Evolutionary conservation across 2,113 vertebrate genomes (phyloP).

Genomic region (Ceyx margarethae): DNA sequence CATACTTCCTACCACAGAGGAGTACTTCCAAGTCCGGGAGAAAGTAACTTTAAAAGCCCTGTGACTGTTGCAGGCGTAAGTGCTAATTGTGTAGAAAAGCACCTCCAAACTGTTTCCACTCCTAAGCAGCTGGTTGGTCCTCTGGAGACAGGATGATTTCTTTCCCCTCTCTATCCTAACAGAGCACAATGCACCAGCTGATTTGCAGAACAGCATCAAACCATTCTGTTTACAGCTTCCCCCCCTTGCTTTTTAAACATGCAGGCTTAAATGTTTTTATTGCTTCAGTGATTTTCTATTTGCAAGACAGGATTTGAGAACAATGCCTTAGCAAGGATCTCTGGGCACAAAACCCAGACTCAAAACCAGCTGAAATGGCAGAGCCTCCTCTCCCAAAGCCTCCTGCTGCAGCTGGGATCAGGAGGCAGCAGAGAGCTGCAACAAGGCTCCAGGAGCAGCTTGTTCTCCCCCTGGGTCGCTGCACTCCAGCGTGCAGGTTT

Average conservation of each 20-base stretch:
- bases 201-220: conserved; percentile 45
- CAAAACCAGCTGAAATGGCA: background rate
- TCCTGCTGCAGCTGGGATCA: background rate
- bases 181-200: conserved; percentile 31
- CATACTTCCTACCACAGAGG: background rate
- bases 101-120: background rate
- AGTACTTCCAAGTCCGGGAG: background rate
- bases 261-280: conserved; percentile 47
- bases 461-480: background rate
- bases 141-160: conserved; percentile 39
- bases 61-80: background rate
- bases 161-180: background rate
- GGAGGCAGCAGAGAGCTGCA: background rate
- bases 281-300: conserved; percentile 58
- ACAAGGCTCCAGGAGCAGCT: background rate
- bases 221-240: background rate
- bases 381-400: background rate
- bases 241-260: background rate
- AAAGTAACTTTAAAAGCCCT: background rate
- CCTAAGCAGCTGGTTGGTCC: conserved; percentile 35
- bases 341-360: background rate
- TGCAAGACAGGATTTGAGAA: conserved; percentile 38
- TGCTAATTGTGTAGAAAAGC: background rate
- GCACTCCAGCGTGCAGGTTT: background rate
- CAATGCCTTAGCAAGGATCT: conserved; percentile 35